Evolutionary conservation across 2,797 vertebrate species (phyloP).

Genomic region (Microcaecilia unicolor): DNA sequence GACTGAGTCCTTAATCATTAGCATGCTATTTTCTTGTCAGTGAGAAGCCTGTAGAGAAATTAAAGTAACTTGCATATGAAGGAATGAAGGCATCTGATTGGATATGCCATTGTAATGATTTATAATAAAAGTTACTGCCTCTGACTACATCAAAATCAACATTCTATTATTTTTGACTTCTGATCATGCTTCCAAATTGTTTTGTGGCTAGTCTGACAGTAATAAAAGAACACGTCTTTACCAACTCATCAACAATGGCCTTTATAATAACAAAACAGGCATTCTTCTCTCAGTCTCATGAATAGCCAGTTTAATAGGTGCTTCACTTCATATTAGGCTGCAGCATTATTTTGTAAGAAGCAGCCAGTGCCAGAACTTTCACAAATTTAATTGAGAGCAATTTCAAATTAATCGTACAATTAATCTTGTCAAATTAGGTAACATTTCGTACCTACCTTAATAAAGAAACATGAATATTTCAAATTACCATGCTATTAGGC

Average conservation of each 20-base stretch:
- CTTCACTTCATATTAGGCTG: constrained; percentile 73
- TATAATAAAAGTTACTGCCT: too few species aligned
- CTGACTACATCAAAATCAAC: rapidly evolving
- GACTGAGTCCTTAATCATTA: too few species aligned
- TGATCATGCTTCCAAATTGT: constrained; percentile 20
- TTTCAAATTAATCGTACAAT: constrained; percentile 98
- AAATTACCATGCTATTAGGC: constrained; percentile 75
- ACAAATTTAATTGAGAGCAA: constrained; percentile 90
- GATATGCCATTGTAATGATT: too few species aligned
- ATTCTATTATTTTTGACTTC: constrained; percentile 1
- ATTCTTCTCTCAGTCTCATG: constrained; percentile 71
- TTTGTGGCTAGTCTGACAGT: constrained; percentile 23
- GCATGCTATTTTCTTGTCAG: too few species aligned
- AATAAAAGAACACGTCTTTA: constrained; percentile 52
- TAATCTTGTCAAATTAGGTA: constrained; percentile 97
- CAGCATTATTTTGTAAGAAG: constrained; percentile 65
- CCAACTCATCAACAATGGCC: constrained; percentile 41
- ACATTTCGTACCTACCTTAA: constrained; percentile 84
- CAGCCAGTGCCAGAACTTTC: constrained; percentile 65
- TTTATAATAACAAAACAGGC: constrained; percentile 62
- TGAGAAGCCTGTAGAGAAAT: too few species aligned
- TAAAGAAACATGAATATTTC: constrained; percentile 82
- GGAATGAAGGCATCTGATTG: too few species aligned
- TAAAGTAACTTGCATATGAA: too few species aligned
- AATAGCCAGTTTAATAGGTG: constrained; percentile 82